Evolutionary conservation across 2,888 invertebrate genomes (phyloP).

Genomic region (Polymixis lichenea): DNA sequence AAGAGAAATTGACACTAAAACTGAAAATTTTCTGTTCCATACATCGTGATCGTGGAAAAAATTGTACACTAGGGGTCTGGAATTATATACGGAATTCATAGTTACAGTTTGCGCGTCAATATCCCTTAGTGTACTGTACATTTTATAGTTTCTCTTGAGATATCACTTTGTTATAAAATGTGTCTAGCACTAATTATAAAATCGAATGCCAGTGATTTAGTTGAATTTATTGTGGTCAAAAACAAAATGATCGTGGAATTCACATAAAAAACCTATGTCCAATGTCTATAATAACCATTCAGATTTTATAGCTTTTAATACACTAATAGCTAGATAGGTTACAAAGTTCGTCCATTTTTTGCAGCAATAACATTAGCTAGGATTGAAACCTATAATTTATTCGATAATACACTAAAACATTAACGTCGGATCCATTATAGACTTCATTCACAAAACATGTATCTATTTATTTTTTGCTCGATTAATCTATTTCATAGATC

Average conservation of each 20-base stretch:
- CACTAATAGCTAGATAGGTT: not conserved
- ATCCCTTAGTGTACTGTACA: not conserved
- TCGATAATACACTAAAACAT: conserved; percentile 24
- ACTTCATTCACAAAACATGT: conserved; percentile 49
- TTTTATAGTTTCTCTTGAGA: not conserved
- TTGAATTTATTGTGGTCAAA: not conserved
- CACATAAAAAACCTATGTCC: not conserved
- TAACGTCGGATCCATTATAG: conserved; percentile 27
- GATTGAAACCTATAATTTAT: conserved; percentile 53
- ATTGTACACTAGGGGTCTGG: not conserved
- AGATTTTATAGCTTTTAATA: conserved; percentile 3
- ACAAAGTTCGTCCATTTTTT: conserved; percentile 32
- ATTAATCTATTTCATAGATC: conserved; percentile 21
- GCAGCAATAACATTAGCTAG: conserved; percentile 40
- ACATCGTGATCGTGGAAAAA: not conserved
- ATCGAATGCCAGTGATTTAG: not conserved
- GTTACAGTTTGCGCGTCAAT: not conserved
- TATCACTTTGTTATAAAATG: not conserved
- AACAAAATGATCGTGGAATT: not conserved
- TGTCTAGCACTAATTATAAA: too few relatives aligned
- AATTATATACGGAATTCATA: not conserved
- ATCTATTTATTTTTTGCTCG: conserved; percentile 44
- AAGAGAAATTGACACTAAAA: too few relatives aligned
- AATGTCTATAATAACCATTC: too few relatives aligned
- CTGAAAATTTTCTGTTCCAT: too few relatives aligned